Percentiles rank a stretch among this genome's conserved stretches.
phyloP scores from a whole-genome alignment of 2,797 vertebrate species.

The Chiroxiphia lanceolata region DNA sequence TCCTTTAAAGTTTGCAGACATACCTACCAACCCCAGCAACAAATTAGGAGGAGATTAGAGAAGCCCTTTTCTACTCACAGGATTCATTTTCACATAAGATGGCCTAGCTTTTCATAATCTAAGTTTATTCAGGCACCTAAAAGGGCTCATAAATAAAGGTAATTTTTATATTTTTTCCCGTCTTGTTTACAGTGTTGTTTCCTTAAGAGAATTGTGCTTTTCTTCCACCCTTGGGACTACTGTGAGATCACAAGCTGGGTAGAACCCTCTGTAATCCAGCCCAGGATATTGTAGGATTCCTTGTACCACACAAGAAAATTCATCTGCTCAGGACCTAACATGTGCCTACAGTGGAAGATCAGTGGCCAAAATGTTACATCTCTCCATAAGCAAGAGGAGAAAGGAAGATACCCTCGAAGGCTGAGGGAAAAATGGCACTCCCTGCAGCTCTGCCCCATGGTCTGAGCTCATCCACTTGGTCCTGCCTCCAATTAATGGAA shows the following conservation, averaged over 20 bases:
- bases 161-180: background rate
- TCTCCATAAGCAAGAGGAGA: background rate
- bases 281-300: accelerated
- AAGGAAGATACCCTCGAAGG: background rate
- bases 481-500: background rate
- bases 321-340: background rate
- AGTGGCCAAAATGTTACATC: background rate
- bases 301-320: background rate
- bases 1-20: background rate
- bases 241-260: accelerated
- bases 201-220: background rate
- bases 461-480: background rate
- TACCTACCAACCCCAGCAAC: background rate
- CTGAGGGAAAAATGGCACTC: background rate
- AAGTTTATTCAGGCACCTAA: background rate
- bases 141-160: background rate
- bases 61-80: background rate
- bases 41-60: background rate
- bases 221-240: background rate
- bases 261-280: background rate
- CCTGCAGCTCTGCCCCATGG: background rate
- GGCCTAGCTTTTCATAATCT: background rate
- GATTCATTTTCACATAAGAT: background rate
- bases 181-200: background rate
- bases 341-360: background rate